phyloP scores from a whole-genome alignment of 1,140 invertebrate genomes.

The Ips typographus region DNA sequence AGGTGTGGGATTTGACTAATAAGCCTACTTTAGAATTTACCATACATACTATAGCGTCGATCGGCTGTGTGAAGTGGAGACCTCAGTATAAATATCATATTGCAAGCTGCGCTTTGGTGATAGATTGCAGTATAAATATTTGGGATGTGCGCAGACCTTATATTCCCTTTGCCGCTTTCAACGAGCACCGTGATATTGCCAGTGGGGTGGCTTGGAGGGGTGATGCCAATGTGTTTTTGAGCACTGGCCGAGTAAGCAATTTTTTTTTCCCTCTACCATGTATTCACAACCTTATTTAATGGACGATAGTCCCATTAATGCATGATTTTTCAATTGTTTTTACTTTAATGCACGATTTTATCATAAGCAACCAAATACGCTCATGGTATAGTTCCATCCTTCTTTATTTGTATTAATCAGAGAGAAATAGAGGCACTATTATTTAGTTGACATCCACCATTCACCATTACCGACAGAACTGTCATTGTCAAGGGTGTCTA shows the following conservation, averaged over 20 bases:
- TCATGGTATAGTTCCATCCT: too few relatives aligned
- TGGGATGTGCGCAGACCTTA: slow-evolving; percentile 94
- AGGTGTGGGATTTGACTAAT: slow-evolving; percentile 84
- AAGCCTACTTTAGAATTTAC: slow-evolving; percentile 81
- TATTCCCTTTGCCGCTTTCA: slow-evolving; percentile 92
- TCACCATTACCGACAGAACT: not conserved
- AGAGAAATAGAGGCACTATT: too few relatives aligned
- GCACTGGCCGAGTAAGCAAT: slow-evolving; percentile 71
- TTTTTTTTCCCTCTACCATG: not conserved
- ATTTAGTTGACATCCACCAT: not conserved
- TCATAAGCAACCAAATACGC: too few relatives aligned
- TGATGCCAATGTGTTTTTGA: slow-evolving; percentile 80
- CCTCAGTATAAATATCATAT: slow-evolving; percentile 90
- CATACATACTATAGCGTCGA: slow-evolving; percentile 93
- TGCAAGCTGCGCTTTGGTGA: slow-evolving; percentile 84
- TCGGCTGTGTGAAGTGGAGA: slow-evolving; percentile 92
- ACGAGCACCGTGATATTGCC: slow-evolving; percentile 90
- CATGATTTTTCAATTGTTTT: too few relatives aligned
- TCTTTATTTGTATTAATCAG: too few relatives aligned
- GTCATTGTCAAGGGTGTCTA: not conserved
- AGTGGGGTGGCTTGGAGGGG: slow-evolving; percentile 89
- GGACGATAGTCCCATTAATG: too few relatives aligned
- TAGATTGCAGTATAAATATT: slow-evolving; percentile 92
- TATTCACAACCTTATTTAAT: too few relatives aligned
- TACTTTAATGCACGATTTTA: too few relatives aligned